These are phyloP conservation scores for Sepiola atlantica DNA, from an alignment of 2,888 invertebrate genomes.

Conservation along the genomic window DNA sequence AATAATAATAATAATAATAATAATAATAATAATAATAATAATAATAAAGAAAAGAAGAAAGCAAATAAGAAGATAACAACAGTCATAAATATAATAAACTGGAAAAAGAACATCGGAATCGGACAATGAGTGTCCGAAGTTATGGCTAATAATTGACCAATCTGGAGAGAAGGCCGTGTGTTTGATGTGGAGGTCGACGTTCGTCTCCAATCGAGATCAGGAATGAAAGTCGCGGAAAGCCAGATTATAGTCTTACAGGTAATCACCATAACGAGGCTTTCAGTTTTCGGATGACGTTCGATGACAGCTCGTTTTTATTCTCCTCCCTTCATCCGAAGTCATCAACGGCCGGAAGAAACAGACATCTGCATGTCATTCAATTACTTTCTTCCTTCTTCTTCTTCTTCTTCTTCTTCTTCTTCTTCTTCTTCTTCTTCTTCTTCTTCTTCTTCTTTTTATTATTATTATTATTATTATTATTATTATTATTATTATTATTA, in stretches of 20 bases:
- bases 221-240: background rate
- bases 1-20: too few species aligned
- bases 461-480: too few species aligned
- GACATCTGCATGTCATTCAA: background rate
- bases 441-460: too few species aligned
- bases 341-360: background rate
- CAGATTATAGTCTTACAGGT: background rate
- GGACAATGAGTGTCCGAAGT: background rate
- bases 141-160: background rate
- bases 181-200: background rate
- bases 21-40: too few species aligned
- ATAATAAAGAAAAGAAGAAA: background rate
- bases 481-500: too few species aligned
- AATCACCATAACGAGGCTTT: background rate
- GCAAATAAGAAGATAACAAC: background rate
- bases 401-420: background rate
- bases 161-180: background rate
- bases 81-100: too few species aligned
- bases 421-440: too few species aligned
- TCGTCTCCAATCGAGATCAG: background rate
- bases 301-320: background rate
- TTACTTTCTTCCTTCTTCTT: background rate
- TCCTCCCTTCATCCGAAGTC: background rate
- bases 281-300: background rate
- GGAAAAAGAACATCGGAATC: too few species aligned